Base-by-base conservation (phyloP, 1,140 invertebrate genomes). In the Listronotus oregonensis region DNA sequence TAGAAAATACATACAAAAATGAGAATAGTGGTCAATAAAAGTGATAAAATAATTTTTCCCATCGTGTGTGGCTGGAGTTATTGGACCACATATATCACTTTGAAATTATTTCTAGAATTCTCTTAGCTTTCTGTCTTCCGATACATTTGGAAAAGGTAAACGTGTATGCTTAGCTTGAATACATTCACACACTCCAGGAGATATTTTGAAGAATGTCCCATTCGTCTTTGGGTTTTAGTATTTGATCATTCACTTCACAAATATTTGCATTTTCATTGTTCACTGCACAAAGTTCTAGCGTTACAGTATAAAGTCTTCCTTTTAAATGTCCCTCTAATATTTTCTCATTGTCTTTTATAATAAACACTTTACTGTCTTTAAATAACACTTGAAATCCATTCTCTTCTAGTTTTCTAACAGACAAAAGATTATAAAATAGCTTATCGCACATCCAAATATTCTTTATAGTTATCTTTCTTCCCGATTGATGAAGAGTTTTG, bases 11-110 rank as follows among this genome's bases (percentile, higher is more conserved):
- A 71, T 51, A 11, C 50, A 57, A 65, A 76, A 79, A 69, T 75
- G 69, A n/a, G 75, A 77, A 66, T 51, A 80, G 69, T 81, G 75
- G 68, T 80, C 79, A 43, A 75, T 74, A 51, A 80, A 80, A 15
- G 77, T 75, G 6, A 80, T 54, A 70, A 79, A 78, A 69, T 80
- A 81, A 37, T 63, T 72, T 44, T 67, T 14, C 73, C n/a, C 73
- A 60, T 78, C 73, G 50, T 60, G 57, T 9, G 75, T 72, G 31
- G 57, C 15, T 44, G 21, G 21, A 27, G 21, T 67, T 17, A 80
- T 78, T 12, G 76, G 77, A 37, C 78, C 78, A 71, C n/a, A 79
- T 0, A 80, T 65, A 70, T 80, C 78, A 37, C 67, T n/a, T 73
- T 54, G 78, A 75, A 49, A 80, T 68, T 50, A 77, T 46, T 60